Conservation (phyloP, 2,113 vertebrate genomes). For the Rhizomys pruinosus region DNA sequence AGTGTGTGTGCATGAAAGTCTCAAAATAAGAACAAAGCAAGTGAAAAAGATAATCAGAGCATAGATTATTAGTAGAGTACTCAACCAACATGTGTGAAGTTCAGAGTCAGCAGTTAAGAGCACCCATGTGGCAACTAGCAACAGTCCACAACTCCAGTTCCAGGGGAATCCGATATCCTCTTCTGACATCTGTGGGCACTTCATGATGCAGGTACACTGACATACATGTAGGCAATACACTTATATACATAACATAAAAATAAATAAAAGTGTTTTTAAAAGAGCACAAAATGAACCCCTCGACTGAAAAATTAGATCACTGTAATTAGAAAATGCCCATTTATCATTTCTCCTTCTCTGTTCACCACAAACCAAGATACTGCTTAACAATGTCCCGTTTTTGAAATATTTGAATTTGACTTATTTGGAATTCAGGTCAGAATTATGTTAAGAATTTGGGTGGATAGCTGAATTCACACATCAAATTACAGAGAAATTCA, state of each 20-base stretch:
- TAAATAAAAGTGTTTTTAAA: not conserved
- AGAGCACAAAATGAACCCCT: not conserved
- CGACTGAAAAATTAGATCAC: not conserved
- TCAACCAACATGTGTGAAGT: not conserved
- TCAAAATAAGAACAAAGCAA: not conserved
- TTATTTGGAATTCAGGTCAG: not conserved
- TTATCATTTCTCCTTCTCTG: not conserved
- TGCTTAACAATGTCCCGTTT: not conserved
- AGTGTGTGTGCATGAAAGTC: too few species aligned
- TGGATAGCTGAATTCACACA: not conserved
- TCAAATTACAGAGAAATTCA: conserved; percentile 50
- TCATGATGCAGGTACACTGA: too few species aligned
- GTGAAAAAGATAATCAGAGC: not conserved
- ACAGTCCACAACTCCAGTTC: too few species aligned
- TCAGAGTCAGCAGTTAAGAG: too few species aligned
- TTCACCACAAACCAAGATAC: not conserved
- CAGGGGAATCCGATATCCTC: too few species aligned
- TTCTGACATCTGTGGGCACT: too few species aligned
- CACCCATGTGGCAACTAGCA: too few species aligned
- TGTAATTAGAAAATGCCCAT: not conserved
- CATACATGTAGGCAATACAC: too few species aligned
- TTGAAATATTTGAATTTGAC: not conserved
- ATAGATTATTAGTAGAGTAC: not conserved
- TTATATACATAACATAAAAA: too few species aligned
- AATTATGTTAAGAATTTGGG: not conserved